Evolutionary conservation across 30 jellyfish, hydroid and myxozoan genomes (phyloP).

Genomic region (Chrysaora quinquecirrha): DNA sequence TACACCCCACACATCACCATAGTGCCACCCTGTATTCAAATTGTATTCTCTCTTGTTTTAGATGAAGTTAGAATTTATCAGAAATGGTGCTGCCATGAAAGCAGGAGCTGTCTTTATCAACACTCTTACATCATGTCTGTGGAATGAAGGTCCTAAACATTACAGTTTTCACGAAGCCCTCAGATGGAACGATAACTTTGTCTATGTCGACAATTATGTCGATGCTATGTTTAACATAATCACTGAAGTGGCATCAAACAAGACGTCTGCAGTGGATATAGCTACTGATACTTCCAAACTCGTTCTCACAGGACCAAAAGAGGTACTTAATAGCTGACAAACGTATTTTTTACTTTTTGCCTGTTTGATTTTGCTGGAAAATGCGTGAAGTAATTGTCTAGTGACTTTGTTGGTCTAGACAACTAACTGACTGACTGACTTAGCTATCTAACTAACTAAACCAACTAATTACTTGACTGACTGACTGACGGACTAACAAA

Average conservation of each 20-base stretch:
- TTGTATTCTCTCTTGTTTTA: slow-evolving; percentile 11
- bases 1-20: too few relatives aligned
- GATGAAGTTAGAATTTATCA: slow-evolving; percentile 61
- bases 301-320: slow-evolving; percentile 23
- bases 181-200: slow-evolving; percentile 71
- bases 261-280: slow-evolving; percentile 29
- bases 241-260: neutral
- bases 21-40: too few relatives aligned
- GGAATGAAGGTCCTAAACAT: slow-evolving; percentile 74
- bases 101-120: slow-evolving; percentile 90
- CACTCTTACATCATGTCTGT: slow-evolving; percentile 82
- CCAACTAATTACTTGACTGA: too few relatives aligned
- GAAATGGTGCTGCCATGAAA: slow-evolving; percentile 70
- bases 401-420: too few relatives aligned
- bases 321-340: too few relatives aligned
- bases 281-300: slow-evolving; percentile 58
- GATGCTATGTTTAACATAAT: slow-evolving; percentile 24
- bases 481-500: too few relatives aligned
- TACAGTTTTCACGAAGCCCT: slow-evolving; percentile 49
- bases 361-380: too few relatives aligned
- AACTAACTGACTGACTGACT: too few relatives aligned
- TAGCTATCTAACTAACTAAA: too few relatives aligned
- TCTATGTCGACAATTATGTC: slow-evolving; percentile 54
- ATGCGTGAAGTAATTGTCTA: too few relatives aligned
- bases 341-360: too few relatives aligned